phyloP scores from a whole-genome alignment of 2,888 invertebrate genomes.

The Caenorhabditis sulstoni region DNA sequence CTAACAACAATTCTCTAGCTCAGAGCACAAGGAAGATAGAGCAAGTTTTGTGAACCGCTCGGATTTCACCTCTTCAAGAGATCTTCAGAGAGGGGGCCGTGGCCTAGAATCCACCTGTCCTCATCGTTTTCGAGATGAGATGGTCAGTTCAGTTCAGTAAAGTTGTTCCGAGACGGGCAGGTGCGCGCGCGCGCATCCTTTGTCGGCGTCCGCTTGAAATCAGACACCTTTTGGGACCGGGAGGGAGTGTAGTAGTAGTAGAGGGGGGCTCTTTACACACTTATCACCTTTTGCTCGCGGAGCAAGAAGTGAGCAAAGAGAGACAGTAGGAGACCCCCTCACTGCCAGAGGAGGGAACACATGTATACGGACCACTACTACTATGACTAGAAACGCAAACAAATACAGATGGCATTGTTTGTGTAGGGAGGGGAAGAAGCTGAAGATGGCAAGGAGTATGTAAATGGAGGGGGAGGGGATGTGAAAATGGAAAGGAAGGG shows the following conservation, averaged over 20 bases:
- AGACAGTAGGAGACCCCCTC: slow-evolving; percentile 44
- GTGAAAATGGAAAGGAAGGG: not conserved
- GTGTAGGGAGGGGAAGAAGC: slow-evolving; percentile 2
- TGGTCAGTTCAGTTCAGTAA: no score
- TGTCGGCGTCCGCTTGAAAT: slow-evolving; percentile 8
- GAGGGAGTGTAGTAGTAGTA: not conserved
- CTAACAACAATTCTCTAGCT: no score
- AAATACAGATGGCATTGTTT: slow-evolving; percentile 62
- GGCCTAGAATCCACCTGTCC: no score
- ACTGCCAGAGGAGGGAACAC: no score
- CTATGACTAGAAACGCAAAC: slow-evolving; percentile 28
- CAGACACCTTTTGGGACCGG: slow-evolving; percentile 20
- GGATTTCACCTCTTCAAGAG: no score
- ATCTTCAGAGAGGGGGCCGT: no score
- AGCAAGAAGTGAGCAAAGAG: not conserved
- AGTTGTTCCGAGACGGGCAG: no score
- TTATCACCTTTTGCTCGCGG: slow-evolving; percentile 30
- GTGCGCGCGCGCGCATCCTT: no score
- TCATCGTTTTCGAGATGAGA: no score
- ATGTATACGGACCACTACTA: not conserved
- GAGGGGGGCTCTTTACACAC: not conserved
- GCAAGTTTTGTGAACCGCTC: no score
- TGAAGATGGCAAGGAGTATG: slow-evolving; percentile 22
- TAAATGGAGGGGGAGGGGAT: slow-evolving; percentile 51
- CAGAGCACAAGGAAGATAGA: no score